Evolutionary conservation across 2,797 vertebrate genomes (phyloP).

Genomic region (Eupleurogrammus muticus): DNA sequence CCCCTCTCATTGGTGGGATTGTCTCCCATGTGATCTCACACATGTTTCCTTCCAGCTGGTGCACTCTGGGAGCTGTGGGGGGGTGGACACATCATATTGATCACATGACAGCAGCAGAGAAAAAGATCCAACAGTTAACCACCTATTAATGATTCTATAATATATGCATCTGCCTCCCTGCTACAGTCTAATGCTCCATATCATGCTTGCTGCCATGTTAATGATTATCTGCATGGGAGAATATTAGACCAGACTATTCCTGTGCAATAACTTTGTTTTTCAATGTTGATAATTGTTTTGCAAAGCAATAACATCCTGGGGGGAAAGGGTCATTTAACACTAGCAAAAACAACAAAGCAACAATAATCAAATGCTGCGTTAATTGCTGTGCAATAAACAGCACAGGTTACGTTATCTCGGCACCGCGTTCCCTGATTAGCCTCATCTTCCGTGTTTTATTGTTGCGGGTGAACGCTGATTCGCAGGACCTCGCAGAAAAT

Average conservation of each 20-base stretch:
- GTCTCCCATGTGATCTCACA: constrained; percentile 97
- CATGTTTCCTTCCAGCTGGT: constrained; percentile 93
- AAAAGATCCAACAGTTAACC: background rate
- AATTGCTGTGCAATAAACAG: background rate
- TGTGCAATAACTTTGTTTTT: constrained; percentile 31
- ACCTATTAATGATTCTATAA: background rate
- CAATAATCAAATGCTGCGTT: constrained; percentile 6
- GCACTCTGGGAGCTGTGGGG: constrained; percentile 91
- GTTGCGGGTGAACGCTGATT: constrained; percentile 4
- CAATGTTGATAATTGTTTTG: constrained; percentile 18
- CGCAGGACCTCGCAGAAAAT: background rate
- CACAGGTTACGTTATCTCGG: background rate
- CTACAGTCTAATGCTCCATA: background rate
- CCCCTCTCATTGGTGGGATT: constrained; percentile 95
- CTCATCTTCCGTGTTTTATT: background rate
- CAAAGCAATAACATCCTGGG: constrained; percentile 17
- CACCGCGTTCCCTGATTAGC: background rate
- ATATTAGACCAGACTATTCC: background rate
- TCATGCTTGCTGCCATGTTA: constrained; percentile 1
- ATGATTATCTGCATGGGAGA: background rate
- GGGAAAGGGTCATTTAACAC: constrained; percentile 13
- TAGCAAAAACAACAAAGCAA: constrained; percentile 3
- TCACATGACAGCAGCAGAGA: background rate
- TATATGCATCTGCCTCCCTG: background rate
- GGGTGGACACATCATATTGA: background rate